A percentile compares a stretch with the other conserved stretches of the same genome.
Evolutionary conservation across 2,888 invertebrate genomes (phyloP).

Genomic region (Auanema sp.): DNA sequence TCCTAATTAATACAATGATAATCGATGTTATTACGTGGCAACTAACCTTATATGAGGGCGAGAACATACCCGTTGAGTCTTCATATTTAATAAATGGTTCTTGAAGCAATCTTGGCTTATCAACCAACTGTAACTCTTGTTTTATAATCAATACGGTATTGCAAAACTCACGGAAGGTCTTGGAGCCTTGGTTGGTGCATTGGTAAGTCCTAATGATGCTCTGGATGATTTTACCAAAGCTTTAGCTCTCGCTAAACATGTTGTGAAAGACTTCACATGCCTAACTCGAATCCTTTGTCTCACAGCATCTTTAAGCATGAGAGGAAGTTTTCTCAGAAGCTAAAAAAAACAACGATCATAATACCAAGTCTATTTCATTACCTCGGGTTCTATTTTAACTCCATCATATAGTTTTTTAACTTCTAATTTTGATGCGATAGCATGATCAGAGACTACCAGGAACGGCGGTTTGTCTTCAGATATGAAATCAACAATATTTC

Average conservation of each 20-base stretch:
- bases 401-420: neutral
- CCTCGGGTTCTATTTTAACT: slow-evolving; percentile 7
- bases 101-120: neutral
- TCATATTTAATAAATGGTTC: slow-evolving; percentile 9
- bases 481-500: slow-evolving; percentile 16
- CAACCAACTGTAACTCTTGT: too few relatives aligned
- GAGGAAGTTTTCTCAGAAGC: neutral
- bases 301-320: slow-evolving; percentile 1
- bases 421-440: slow-evolving; percentile 8
- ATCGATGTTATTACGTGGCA: neutral
- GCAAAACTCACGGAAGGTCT: neutral
- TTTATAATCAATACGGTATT: neutral
- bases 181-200: neutral
- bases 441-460: slow-evolving; percentile 17
- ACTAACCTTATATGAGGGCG: slow-evolving; percentile 6
- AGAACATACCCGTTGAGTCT: slow-evolving; percentile 3
- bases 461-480: slow-evolving; percentile 11
- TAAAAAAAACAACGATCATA: neutral
- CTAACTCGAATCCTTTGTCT: neutral
- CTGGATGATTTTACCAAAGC: neutral
- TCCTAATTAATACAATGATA: too few relatives aligned
- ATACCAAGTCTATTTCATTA: neutral
- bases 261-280: neutral
- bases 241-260: neutral
- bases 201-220: neutral